phyloP scores from a whole-genome alignment of 2,888 invertebrate species.

The Chrysina gloriosa region DNA sequence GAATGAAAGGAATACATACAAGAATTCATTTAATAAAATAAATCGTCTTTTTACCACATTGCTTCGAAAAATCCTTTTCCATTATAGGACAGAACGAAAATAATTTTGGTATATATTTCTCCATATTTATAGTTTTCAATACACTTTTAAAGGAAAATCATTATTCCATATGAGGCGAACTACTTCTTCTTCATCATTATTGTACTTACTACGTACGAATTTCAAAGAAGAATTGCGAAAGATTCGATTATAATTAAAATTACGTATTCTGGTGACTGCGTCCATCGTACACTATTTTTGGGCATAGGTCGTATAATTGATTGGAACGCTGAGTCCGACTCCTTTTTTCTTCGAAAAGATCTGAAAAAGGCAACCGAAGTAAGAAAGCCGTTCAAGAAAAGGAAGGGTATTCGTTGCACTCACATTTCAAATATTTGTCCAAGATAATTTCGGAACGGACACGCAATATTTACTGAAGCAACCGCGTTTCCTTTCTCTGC shows the following conservation, averaged over 20 bases:
- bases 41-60: too few relatives aligned
- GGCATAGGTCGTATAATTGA: constrained; percentile 41
- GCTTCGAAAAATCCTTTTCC: too few relatives aligned
- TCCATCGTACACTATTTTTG: constrained; percentile 36
- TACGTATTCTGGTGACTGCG: constrained; percentile 35
- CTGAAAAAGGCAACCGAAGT: constrained; percentile 25
- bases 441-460: constrained; percentile 24
- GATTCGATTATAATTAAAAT: constrained; percentile 34
- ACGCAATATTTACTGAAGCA: constrained; percentile 24
- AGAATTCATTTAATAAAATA: too few relatives aligned
- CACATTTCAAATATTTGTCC: constrained; percentile 34
- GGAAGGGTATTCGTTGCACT: constrained; percentile 13
- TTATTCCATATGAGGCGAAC: not conserved
- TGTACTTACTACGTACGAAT: not conserved
- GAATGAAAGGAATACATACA: too few relatives aligned
- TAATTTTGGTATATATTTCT: too few relatives aligned
- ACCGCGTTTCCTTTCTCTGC: not conserved
- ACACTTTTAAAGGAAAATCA: not conserved
- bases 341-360: constrained; percentile 33
- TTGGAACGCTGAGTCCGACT: constrained; percentile 20
- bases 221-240: constrained; percentile 8
- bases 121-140: not conserved
- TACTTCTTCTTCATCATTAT: constrained; percentile 5
- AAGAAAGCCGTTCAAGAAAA: constrained; percentile 10
- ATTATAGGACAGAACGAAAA: too few relatives aligned